These are phyloP conservation scores for Serinus canaria DNA, from an alignment of 2,113 vertebrate species.

Conservation along the genomic window DNA sequence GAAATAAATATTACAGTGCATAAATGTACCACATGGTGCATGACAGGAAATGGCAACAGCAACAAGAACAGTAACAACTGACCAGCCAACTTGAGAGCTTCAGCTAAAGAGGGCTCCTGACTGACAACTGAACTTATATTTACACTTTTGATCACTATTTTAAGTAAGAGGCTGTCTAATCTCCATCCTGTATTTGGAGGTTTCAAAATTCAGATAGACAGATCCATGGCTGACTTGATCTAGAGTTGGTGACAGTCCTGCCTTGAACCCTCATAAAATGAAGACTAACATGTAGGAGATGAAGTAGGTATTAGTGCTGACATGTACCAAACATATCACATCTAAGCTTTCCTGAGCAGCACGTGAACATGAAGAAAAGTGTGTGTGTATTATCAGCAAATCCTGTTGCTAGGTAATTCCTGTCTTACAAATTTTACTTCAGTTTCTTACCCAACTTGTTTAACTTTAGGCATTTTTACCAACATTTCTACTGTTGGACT, in stretches of 20 bases:
- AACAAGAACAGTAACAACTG: neutral
- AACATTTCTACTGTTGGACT: neutral
- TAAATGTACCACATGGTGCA: neutral
- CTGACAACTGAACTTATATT: neutral
- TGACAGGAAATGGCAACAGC: neutral
- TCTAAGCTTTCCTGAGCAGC: neutral
- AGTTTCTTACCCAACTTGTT: neutral
- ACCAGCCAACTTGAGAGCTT: neutral
- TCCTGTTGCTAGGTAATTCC: neutral
- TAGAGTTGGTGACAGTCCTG: neutral
- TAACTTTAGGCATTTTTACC: neutral
- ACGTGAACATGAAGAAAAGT: neutral
- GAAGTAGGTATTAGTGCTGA: neutral
- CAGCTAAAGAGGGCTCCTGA: neutral
- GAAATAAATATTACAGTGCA: conserved; percentile 38
- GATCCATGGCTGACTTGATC: neutral
- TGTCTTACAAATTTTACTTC: neutral
- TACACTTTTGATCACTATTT: neutral
- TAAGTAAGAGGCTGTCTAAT: neutral
- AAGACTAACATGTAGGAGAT: neutral
- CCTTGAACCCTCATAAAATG: neutral
- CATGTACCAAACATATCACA: neutral
- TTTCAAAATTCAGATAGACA: neutral
- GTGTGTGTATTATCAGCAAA: neutral
- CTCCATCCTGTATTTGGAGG: neutral